Conservation (phyloP, 92 coral and sea anemone genomes). For the Heliopora coerulea region DNA sequence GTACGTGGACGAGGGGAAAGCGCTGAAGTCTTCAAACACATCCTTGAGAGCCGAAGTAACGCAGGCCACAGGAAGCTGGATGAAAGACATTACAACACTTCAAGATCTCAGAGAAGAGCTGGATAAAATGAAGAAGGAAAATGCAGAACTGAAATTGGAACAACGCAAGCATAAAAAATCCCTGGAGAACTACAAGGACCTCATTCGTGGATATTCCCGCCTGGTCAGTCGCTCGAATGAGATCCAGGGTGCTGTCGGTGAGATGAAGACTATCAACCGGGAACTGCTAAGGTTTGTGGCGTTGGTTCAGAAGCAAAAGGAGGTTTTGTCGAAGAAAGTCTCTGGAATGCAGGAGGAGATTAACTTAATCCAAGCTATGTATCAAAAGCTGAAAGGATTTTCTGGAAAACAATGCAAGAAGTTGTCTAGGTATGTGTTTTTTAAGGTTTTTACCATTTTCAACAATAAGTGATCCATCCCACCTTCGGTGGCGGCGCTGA, state of each 20-base stretch:
- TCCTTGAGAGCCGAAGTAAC: background rate
- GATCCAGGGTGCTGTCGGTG: conserved; percentile 13
- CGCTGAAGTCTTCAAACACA: background rate
- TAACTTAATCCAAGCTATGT: conserved; percentile 25
- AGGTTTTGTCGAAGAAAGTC: background rate
- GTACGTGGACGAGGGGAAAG: background rate
- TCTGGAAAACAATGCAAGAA: conserved; percentile 8
- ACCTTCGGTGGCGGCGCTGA: too few species aligned
- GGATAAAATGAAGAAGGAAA: background rate
- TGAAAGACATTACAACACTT: background rate
- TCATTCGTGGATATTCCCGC: conserved; percentile 22
- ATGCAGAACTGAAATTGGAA: background rate
- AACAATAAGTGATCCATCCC: too few species aligned
- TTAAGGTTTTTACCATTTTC: too few species aligned
- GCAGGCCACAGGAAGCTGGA: background rate
- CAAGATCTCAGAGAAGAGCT: background rate
- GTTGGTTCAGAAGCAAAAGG: conserved; percentile 26
- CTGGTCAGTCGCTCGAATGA: conserved; percentile 4
- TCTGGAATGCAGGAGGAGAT: conserved; percentile 4
- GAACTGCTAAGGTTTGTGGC: conserved; percentile 22
- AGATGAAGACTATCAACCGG: conserved; percentile 26
- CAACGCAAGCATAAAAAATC: background rate
- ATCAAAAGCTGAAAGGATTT: conserved; percentile 24
- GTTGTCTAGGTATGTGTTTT: conserved; percentile 1
- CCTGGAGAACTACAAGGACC: conserved; percentile 26